Evolutionary conservation across 2,797 vertebrate species (phyloP).

Genomic region (Alcedo atthis): DNA sequence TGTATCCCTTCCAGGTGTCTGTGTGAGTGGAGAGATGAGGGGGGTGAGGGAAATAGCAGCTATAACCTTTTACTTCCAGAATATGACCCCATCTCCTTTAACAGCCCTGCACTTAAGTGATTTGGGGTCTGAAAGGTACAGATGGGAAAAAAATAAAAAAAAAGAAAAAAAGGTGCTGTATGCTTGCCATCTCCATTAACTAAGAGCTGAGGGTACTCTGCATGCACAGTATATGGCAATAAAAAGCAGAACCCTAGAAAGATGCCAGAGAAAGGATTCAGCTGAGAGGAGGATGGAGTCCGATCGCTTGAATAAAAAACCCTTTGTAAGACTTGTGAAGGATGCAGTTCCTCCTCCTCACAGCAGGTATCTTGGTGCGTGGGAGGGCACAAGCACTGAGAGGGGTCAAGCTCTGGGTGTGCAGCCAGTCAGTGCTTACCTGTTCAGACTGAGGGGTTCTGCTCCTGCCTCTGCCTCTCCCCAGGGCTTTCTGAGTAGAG

Average conservation of each 20-base stretch:
- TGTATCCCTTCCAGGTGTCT: background rate
- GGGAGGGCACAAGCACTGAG: background rate
- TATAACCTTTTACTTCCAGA: background rate
- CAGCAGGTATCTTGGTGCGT: background rate
- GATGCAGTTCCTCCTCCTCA: background rate
- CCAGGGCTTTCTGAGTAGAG: background rate
- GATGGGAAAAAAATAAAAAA: background rate
- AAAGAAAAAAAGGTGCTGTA: background rate
- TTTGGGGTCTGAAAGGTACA: background rate
- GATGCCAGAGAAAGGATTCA: background rate
- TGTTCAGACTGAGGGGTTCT: accelerated
- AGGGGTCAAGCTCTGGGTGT: background rate
- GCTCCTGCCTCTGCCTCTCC: background rate
- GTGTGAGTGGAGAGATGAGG: background rate
- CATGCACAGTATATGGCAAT: background rate
- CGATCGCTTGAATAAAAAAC: background rate
- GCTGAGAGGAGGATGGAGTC: background rate
- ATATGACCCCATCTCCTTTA: background rate
- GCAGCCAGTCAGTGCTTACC: background rate
- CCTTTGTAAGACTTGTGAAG: background rate
- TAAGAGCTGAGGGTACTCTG: background rate
- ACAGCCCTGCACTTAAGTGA: background rate
- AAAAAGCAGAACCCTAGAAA: background rate
- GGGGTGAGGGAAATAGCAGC: background rate
- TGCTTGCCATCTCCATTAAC: background rate